These are phyloP conservation scores for Oncorhynchus gorbuscha DNA, from an alignment of 2,113 vertebrate genomes.

Conservation along the genomic window DNA sequence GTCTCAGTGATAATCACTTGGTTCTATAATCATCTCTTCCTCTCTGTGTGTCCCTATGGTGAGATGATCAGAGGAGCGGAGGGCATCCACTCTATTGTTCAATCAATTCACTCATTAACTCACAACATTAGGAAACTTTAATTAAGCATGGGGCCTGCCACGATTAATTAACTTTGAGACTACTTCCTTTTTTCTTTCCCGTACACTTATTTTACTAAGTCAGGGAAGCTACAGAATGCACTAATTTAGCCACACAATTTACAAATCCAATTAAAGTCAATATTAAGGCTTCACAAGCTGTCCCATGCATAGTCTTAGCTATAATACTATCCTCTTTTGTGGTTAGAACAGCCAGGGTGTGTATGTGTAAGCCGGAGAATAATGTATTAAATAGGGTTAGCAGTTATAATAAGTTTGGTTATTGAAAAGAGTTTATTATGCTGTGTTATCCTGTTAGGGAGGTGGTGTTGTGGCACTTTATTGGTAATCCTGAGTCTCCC, in stretches of 20 bases:
- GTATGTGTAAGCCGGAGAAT: slow-evolving; percentile 48
- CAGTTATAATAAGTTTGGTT: slow-evolving; percentile 69
- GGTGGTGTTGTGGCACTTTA: slow-evolving; percentile 44
- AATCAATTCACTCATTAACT: slow-evolving; percentile 61
- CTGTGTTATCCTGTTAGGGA: slow-evolving; percentile 69
- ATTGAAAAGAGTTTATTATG: slow-evolving; percentile 66
- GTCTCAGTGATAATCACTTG: slow-evolving; percentile 39
- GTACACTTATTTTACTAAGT: slow-evolving; percentile 47
- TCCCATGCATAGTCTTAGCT: slow-evolving; percentile 47
- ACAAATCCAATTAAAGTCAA: slow-evolving; percentile 71
- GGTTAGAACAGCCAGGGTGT: slow-evolving; percentile 28
- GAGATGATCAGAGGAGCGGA: slow-evolving; percentile 35
- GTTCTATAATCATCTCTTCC: slow-evolving; percentile 27
- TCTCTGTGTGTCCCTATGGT: slow-evolving; percentile 37
- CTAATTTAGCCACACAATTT: slow-evolving; percentile 59
- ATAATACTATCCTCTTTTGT: slow-evolving; percentile 60
- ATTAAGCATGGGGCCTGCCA: slow-evolving; percentile 57
- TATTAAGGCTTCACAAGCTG: slow-evolving; percentile 61
- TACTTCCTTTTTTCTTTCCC: slow-evolving; percentile 37
- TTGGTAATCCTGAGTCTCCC: slow-evolving; percentile 45
- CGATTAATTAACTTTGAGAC: slow-evolving; percentile 69
- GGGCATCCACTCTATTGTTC: slow-evolving; percentile 49
- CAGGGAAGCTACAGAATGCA: slow-evolving; percentile 42
- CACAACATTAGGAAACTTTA: slow-evolving; percentile 67
- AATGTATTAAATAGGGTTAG: slow-evolving; percentile 61